phyloP scores from a whole-genome alignment of 1,140 invertebrate species.

The Lysiphlebus fabarum region DNA sequence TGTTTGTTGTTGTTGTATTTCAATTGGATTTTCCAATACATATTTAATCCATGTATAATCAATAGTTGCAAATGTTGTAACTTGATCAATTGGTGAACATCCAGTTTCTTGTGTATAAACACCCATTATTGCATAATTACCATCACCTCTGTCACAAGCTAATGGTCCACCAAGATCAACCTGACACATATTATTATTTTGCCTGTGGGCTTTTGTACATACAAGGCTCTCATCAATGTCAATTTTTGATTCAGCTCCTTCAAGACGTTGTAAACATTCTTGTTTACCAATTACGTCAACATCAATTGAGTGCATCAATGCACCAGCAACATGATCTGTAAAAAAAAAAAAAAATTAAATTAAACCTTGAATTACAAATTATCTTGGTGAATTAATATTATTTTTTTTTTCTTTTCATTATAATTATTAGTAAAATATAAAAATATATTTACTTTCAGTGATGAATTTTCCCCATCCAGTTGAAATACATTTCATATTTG shows the following conservation, averaged over 20 bases:
- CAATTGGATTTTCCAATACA: slow-evolving; percentile 1
- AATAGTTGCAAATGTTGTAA: slow-evolving; percentile 31
- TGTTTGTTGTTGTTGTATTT: background rate
- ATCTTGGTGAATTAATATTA: background rate
- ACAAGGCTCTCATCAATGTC: slow-evolving; percentile 39
- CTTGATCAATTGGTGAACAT: slow-evolving; percentile 49
- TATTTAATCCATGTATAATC: slow-evolving; percentile 18
- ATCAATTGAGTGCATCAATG: slow-evolving; percentile 71
- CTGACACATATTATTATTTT: slow-evolving; percentile 54
- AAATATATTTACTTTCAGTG: slow-evolving; percentile 62
- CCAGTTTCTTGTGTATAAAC: slow-evolving; percentile 74
- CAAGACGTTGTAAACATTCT: slow-evolving; percentile 55
- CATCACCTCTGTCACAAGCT: slow-evolving; percentile 69
- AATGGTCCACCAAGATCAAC: slow-evolving; percentile 76
- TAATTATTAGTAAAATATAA: slow-evolving; percentile 27
- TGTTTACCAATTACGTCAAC: slow-evolving; percentile 62
- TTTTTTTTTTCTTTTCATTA: background rate
- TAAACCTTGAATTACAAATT: slow-evolving; percentile 14
- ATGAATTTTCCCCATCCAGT: slow-evolving; percentile 81
- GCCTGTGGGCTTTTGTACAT: slow-evolving; percentile 40
- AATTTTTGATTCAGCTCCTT: slow-evolving; percentile 29
- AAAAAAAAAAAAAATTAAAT: slow-evolving; percentile 27
- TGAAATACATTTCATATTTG: slow-evolving; percentile 64
- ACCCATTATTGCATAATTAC: slow-evolving; percentile 67
- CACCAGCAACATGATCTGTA: slow-evolving; percentile 67